A percentile compares a stretch with the other conserved stretches of the same genome.
These are phyloP conservation scores for Eupithecia insigniata DNA, from an alignment of 2,888 invertebrate species.

Conservation along the genomic window DNA sequence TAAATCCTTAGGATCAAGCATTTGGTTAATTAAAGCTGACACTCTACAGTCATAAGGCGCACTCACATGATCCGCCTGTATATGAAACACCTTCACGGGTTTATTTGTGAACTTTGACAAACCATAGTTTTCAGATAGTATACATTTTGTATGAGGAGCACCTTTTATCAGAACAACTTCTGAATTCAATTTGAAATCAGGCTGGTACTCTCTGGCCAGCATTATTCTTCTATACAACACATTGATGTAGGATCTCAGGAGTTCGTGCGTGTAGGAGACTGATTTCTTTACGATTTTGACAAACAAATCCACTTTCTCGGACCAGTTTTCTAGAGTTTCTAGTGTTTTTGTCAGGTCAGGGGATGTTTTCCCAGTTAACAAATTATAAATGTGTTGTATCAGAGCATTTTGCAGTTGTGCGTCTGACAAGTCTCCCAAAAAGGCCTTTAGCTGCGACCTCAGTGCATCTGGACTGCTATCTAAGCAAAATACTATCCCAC, in stretches of 20 bases:
- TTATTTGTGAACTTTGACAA: slow-evolving; percentile 48
- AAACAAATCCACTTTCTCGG: slow-evolving; percentile 46
- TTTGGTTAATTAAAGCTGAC: slow-evolving; percentile 51
- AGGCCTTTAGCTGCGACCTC: slow-evolving; percentile 48
- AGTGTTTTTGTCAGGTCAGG: slow-evolving; percentile 41
- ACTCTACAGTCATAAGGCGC: slow-evolving; percentile 49
- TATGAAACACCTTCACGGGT: slow-evolving; percentile 47
- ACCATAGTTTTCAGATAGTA: slow-evolving; percentile 49
- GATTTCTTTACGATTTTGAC: slow-evolving; percentile 36
- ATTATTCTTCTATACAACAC: slow-evolving; percentile 48
- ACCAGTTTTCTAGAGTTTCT: slow-evolving; percentile 40
- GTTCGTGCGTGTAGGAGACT: slow-evolving; percentile 45
- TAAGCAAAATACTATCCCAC: slow-evolving; percentile 54
- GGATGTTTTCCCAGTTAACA: slow-evolving; percentile 44
- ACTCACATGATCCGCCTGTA: slow-evolving; percentile 48
- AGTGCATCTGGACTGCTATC: slow-evolving; percentile 59
- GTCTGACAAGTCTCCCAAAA: slow-evolving; percentile 49
- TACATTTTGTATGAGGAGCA: slow-evolving; percentile 42
- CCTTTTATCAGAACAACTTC: slow-evolving; percentile 55
- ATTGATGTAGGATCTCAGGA: slow-evolving; percentile 43
- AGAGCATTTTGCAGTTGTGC: slow-evolving; percentile 48
- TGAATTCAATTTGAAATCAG: slow-evolving; percentile 50
- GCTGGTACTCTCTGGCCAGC: slow-evolving; percentile 48
- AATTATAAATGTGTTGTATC: slow-evolving; percentile 47
- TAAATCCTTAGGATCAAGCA: slow-evolving; percentile 40